phyloP scores from a whole-genome alignment of 2,113 vertebrate genomes.

The Chaetodon trifascialis region DNA sequence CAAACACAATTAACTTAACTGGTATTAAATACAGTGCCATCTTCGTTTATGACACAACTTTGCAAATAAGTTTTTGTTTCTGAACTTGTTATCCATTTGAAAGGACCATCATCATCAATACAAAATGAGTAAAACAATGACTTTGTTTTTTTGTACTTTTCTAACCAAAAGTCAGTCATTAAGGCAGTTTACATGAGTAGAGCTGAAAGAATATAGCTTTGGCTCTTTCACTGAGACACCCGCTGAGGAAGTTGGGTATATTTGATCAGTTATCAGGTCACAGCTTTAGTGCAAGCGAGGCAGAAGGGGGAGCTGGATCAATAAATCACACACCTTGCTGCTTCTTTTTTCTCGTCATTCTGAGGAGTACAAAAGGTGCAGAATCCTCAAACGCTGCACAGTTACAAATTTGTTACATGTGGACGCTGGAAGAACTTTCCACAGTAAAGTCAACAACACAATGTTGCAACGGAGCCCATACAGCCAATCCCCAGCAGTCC shows the following conservation, averaged over 20 bases:
- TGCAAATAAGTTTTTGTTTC: constrained; percentile 7
- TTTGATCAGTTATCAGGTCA: constrained; percentile 42
- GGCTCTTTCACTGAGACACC: constrained; percentile 53
- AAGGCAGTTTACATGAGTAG: constrained; percentile 70
- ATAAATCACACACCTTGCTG: not conserved
- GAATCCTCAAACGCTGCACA: constrained; percentile 13
- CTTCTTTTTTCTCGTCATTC: constrained; percentile 21
- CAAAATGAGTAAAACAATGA: constrained; percentile 22
- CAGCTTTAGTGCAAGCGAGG: constrained; percentile 49
- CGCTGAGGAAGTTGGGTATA: constrained; percentile 26
- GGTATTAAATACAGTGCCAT: not conserved
- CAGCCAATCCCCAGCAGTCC: constrained; percentile 28
- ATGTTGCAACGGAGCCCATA: constrained; percentile 38
- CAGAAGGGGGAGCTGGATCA: not conserved
- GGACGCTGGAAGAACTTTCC: constrained; percentile 48
- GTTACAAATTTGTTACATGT: constrained; percentile 15
- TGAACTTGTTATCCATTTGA: not conserved
- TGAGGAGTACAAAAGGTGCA: constrained; percentile 35
- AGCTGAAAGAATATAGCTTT: constrained; percentile 50
- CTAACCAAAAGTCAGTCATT: constrained; percentile 58
- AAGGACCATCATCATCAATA: constrained; percentile 2
- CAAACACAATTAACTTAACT: not conserved
- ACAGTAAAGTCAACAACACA: constrained; percentile 61
- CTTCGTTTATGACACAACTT: not conserved
- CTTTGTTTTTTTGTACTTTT: constrained; percentile 28